These are phyloP conservation scores for Stylophora pistillata DNA, from an alignment of 64 coral and sea anemone species.

Conservation along the genomic window DNA sequence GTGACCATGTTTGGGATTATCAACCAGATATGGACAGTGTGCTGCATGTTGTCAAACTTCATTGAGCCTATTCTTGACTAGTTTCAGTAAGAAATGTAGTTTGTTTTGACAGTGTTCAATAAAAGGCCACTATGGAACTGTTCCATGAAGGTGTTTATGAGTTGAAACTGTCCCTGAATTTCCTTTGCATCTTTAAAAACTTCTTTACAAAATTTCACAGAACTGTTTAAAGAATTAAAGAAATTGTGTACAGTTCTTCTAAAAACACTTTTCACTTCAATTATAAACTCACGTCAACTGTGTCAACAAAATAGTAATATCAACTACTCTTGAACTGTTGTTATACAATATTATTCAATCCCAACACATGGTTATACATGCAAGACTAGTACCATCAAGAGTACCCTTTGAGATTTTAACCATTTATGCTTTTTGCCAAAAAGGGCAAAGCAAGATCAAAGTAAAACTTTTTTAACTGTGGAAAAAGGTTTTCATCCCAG, in stretches of 20 bases:
- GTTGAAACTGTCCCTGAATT: slow-evolving; percentile 14
- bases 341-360: not conserved
- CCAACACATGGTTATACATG: not conserved
- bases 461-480: not conserved
- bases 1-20: slow-evolving; percentile 36
- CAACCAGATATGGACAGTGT: slow-evolving; percentile 52
- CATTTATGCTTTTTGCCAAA: not conserved
- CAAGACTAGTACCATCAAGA: not conserved
- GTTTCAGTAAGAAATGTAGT: slow-evolving; percentile 11
- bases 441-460: not conserved
- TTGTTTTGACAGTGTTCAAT: not conserved
- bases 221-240: too few relatives aligned
- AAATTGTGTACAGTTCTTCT: too few relatives aligned
- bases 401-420: not conserved
- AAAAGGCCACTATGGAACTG: slow-evolving; percentile 2
- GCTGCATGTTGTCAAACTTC: slow-evolving; percentile 44
- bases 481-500: slow-evolving; percentile 6
- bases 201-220: too few relatives aligned
- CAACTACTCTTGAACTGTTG: not conserved
- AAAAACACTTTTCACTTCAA: too few relatives aligned
- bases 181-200: too few relatives aligned
- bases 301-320: slow-evolving; percentile 5
- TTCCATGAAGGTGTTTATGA: slow-evolving; percentile 4
- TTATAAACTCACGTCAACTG: too few relatives aligned
- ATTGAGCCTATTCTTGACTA: slow-evolving; percentile 47